Conservation (phyloP, 2,797 vertebrate genomes). For the Halcyon chelicuti region DNA sequence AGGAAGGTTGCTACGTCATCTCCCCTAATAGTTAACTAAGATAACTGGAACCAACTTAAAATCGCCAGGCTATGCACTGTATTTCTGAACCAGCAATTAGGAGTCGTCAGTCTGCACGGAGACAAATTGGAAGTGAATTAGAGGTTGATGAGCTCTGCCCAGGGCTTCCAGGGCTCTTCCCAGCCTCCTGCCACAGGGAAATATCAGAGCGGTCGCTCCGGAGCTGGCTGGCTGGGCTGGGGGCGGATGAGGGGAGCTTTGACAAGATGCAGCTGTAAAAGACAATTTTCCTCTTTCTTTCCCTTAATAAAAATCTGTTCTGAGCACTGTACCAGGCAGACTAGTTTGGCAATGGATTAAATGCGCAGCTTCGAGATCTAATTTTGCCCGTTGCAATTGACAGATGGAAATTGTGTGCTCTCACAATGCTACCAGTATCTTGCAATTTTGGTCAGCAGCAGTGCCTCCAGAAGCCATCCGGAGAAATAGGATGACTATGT, state of each 20-base stretch:
- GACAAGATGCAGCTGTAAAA: conserved; percentile 54
- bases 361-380: background rate
- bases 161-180: background rate
- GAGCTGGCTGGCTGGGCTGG: background rate
- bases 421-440: conserved; percentile 1
- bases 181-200: background rate
- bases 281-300: conserved; percentile 48
- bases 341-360: conserved; percentile 36
- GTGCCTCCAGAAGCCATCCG: background rate
- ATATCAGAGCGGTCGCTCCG: background rate
- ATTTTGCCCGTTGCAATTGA: background rate
- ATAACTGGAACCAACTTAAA: background rate
- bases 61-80: background rate
- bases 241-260: background rate
- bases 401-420: conserved; percentile 54
- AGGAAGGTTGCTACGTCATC: background rate
- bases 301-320: background rate
- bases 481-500: background rate
- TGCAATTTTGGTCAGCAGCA: background rate
- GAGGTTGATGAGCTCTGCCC: conserved; percentile 1
- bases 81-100: background rate
- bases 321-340: background rate
- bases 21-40: background rate
- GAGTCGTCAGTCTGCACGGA: background rate
- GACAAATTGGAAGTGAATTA: background rate